Conservation (phyloP, 2,797 vertebrate species). For the Pseudochirops corinnae region DNA sequence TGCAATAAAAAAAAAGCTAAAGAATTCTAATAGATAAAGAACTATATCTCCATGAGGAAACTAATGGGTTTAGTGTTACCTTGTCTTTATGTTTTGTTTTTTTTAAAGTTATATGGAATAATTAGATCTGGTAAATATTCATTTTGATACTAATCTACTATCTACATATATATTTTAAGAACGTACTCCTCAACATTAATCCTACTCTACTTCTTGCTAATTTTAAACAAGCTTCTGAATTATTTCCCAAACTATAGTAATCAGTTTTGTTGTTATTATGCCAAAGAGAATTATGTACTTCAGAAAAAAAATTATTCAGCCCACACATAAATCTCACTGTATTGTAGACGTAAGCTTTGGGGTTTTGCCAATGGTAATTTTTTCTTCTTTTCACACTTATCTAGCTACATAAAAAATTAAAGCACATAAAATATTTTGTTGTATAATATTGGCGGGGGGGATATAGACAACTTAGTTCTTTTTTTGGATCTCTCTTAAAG, state of each 20-base stretch:
- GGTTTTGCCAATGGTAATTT: constrained; percentile 10
- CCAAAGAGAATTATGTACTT: not conserved
- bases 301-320: constrained; percentile 38
- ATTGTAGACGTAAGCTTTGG: constrained; percentile 37
- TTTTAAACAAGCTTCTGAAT: constrained; percentile 28
- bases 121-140: constrained; percentile 27
- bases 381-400: constrained; percentile 18
- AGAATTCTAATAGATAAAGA: constrained; percentile 40
- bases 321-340: not conserved
- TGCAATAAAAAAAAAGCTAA: not conserved
- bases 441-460: constrained; percentile 38
- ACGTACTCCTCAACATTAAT: not conserved
- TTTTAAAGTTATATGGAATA: constrained; percentile 3
- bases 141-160: constrained; percentile 30
- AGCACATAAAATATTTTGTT: constrained; percentile 63
- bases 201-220: constrained; percentile 37
- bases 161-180: constrained; percentile 57
- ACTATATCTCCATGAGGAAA: constrained; percentile 3
- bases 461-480: constrained; percentile 46
- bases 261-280: constrained; percentile 47
- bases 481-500: constrained; percentile 61
- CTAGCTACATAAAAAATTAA: constrained; percentile 52
- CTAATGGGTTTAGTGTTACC: constrained; percentile 37
- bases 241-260: not conserved
- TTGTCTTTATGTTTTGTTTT: not conserved